Conservation (phyloP, 2,888 invertebrate species). For the Aphidius colemani region DNA sequence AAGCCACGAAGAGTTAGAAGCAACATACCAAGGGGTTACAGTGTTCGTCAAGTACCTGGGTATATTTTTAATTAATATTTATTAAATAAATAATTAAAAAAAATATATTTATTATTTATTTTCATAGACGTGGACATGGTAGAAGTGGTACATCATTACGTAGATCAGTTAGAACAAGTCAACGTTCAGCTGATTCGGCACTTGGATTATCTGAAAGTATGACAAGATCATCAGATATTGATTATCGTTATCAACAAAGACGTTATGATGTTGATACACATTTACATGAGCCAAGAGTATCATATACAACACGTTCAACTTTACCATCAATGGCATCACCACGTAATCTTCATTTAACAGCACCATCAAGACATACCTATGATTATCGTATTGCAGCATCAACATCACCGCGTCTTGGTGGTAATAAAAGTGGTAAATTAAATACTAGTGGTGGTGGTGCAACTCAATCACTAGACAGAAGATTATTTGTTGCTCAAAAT, state of each 20-base stretch:
- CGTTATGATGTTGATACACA: conserved; percentile 20
- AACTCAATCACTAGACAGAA: conserved; percentile 53
- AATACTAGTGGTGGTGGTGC: conserved; percentile 24
- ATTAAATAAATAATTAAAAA: not conserved
- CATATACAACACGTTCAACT: conserved; percentile 18
- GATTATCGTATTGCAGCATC: conserved; percentile 16
- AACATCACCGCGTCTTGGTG: conserved; percentile 17
- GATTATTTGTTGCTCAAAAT: conserved; percentile 50
- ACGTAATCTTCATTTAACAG: conserved; percentile 26
- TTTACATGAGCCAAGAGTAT: conserved; percentile 13
- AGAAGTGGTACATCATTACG: conserved; percentile 61
- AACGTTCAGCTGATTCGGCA: conserved; percentile 69
- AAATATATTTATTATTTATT: conserved; percentile 28
- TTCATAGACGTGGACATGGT: conserved; percentile 56
- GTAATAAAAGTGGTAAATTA: conserved; percentile 3
- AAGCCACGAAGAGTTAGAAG: conserved; percentile 62
- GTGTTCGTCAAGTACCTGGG: conserved; percentile 53
- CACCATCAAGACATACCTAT: conserved; percentile 21
- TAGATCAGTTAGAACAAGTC: conserved; percentile 66
- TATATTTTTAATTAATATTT: conserved; percentile 33
- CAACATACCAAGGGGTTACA: conserved; percentile 49
- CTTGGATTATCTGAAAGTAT: conserved; percentile 64
- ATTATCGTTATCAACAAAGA: conserved; percentile 69
- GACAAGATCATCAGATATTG: conserved; percentile 71
- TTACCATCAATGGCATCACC: conserved; percentile 20